phyloP scores from a whole-genome alignment of 2,797 vertebrate genomes.

The Lithobates sylvaticus region DNA sequence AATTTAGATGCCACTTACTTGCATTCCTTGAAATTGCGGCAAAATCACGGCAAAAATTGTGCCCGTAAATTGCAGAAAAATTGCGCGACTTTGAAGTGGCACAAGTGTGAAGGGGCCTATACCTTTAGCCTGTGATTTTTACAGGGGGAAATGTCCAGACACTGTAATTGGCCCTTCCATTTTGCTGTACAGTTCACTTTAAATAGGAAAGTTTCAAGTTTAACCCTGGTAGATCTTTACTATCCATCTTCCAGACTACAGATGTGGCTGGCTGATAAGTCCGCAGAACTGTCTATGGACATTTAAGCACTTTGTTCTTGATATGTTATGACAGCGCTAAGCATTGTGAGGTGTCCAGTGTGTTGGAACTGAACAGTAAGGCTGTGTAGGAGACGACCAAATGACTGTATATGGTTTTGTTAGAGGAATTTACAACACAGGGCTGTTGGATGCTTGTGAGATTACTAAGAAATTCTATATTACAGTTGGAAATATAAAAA shows the following conservation, averaged over 20 bases:
- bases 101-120: no score
- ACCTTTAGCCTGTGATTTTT: no score
- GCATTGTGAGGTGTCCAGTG: slow-evolving; percentile 4
- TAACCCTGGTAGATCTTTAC: neutral
- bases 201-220: neutral
- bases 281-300: neutral
- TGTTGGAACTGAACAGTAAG: neutral
- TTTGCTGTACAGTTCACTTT: no score
- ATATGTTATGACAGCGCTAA: neutral
- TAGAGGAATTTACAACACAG: neutral
- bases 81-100: no score
- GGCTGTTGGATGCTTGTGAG: neutral
- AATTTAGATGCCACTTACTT: no score
- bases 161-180: no score
- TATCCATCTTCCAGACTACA: neutral
- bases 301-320: neutral
- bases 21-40: no score
- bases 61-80: no score
- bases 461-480: neutral
- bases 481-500: neutral
- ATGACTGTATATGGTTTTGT: slow-evolving; percentile 21
- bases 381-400: neutral
- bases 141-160: no score
- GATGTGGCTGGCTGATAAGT: neutral
- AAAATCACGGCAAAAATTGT: no score